A percentile compares a stretch with the other conserved stretches of the same genome.
Evolutionary conservation across 2,888 invertebrate genomes (phyloP).

Genomic region (Xestia ashworthii): DNA sequence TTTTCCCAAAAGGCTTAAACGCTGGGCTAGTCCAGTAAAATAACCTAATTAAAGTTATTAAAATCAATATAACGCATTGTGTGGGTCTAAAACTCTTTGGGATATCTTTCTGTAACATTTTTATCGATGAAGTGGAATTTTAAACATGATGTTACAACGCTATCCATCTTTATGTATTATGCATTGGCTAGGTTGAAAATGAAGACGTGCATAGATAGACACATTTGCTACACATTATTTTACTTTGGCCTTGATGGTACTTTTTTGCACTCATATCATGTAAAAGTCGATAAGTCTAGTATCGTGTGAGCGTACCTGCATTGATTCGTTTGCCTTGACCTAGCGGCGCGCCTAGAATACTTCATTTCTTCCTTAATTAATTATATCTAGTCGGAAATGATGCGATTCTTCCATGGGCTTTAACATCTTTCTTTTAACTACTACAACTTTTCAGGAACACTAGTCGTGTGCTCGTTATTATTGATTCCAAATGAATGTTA

Average conservation of each 20-base stretch:
- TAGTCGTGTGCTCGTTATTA: not conserved
- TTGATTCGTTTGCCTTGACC: slow-evolving; percentile 14
- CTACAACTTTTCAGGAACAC: not conserved
- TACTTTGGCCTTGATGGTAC: slow-evolving; percentile 32
- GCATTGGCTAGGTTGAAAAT: slow-evolving; percentile 23
- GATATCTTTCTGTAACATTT: not conserved
- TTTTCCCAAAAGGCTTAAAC: not conserved
- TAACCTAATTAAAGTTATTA: not conserved
- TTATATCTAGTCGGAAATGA: not conserved
- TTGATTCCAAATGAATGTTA: slow-evolving; percentile 17
- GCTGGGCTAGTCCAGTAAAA: not conserved
- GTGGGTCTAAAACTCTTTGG: not conserved
- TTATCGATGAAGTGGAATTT: not conserved
- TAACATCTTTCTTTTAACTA: not conserved
- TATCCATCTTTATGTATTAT: slow-evolving; percentile 13
- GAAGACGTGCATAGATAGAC: slow-evolving; percentile 8
- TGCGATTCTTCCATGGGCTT: not conserved
- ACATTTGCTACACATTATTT: slow-evolving; percentile 22
- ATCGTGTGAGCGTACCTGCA: slow-evolving; percentile 5
- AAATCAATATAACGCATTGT: not conserved
- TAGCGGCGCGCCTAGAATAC: not conserved
- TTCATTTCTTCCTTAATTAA: not conserved
- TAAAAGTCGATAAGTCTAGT: slow-evolving; percentile 2
- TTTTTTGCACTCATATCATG: slow-evolving; percentile 28
- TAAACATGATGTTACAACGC: not conserved